Base-by-base conservation (phyloP, 2,888 invertebrate species). In the Caprella mutica region DNA sequence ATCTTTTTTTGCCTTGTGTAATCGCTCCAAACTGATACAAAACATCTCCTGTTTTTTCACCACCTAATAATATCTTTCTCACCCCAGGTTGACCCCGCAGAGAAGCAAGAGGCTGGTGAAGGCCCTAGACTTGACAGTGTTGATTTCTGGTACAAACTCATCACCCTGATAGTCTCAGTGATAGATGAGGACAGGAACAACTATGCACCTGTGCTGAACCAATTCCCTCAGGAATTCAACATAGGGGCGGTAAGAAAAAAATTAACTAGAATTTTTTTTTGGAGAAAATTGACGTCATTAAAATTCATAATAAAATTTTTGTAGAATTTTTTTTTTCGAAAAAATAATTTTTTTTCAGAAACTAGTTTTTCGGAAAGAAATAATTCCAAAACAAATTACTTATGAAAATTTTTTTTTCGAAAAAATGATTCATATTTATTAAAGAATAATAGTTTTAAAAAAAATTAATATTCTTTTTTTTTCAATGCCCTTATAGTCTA, bases 171-270 rank as follows among this genome's bases (percentile, higher is more conserved):
- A 67, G 92, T 93, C 54, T 94, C 96, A 64, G 96, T 98, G 61
- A 94, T 99, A 71, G 98, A 98, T 74, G 98, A 99, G 74, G 98
- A 99, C 73, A 86, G 87, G 71, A 96, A 93, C 72, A 92, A 91
- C 74, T 98, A 99, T 72, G 93, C 93, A 24, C 90, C 93, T 9
- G 97, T 97, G 44, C 80, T 99, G 58, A 98, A 96, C 75, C 98
- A 98, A 77, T 97, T 97, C 73, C 97, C 96, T 0, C 94, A 97
- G 74, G 98, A 99, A 74, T 79, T 98, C 61, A 97, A 97, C 76
- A 94, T 99, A 72, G 98, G 97, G 69, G 86, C 86, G 79, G 86
- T 86, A 76, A 66, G 65, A 44, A 27, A n/a, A n/a, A n/a, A n/a
- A n/a, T n/a, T n/a, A n/a, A n/a, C n/a, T n/a, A n/a, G n/a, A n/a